Percentiles rank a stretch among this genome's conserved stretches.
phyloP scores from a whole-genome alignment of 2,113 vertebrate genomes.

The Heptranchias perlo region DNA sequence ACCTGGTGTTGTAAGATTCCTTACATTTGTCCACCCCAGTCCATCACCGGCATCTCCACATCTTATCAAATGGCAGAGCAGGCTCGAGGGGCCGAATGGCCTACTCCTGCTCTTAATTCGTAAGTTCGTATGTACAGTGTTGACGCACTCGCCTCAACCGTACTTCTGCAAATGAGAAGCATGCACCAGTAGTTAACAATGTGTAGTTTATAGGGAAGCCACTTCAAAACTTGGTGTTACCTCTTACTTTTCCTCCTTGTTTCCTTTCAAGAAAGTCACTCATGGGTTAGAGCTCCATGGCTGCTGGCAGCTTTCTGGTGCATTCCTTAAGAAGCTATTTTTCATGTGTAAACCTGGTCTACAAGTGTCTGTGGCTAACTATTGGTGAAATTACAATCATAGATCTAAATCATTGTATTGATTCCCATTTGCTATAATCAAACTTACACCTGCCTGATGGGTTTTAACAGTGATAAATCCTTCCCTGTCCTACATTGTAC shows the following conservation, averaged over 20 bases:
- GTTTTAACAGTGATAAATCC: neutral
- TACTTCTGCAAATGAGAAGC: neutral
- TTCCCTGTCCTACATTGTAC: neutral
- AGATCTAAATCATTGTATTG: neutral
- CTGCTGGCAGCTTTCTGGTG: neutral
- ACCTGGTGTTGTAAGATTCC: too few species aligned
- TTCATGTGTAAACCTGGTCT: neutral
- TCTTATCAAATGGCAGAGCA: too few species aligned
- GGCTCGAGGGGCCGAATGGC: too few species aligned
- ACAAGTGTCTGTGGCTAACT: neutral
- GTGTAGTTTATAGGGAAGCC: neutral
- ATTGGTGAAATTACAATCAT: neutral
- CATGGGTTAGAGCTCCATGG: neutral
- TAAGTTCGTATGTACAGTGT: too few species aligned
- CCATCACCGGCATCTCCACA: too few species aligned
- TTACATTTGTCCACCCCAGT: too few species aligned
- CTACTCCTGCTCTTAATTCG: too few species aligned
- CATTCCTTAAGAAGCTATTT: neutral
- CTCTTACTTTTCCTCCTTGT: slow-evolving; percentile 7
- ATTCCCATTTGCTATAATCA: neutral
- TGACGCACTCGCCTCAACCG: neutral
- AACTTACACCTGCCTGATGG: neutral
- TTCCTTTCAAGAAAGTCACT: neutral
- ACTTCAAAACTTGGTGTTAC: slow-evolving; percentile 11
- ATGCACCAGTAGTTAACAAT: neutral